Base-by-base conservation (phyloP, 1,140 invertebrate species). In the Scaptomyza graminum region DNA sequence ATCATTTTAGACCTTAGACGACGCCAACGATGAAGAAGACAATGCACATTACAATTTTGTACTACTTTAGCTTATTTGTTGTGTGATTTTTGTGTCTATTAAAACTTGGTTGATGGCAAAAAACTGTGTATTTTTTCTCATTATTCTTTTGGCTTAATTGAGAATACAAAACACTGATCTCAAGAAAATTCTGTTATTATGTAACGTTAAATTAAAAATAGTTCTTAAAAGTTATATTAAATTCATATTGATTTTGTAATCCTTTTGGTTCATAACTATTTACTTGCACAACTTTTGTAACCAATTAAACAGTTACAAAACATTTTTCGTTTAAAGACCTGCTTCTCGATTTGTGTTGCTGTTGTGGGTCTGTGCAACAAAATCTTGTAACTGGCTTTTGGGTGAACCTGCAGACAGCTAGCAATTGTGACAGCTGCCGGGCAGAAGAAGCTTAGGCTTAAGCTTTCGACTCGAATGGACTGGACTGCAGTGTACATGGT, bases 371-470 rank as follows among this genome's bases (percentile, higher is more conserved):
- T 31, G 28, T 31, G 28, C 28, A 31, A 31, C 28, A 31, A 71
- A 71, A 64, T 64, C 61, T 50, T 64, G 62, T 71, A 44, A 47
- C 51, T 56, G 62, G 62, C 41, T 65, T 56, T 65, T 22, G 18
- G 54, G 43, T 67, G 55, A 72, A 72, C 69, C 63, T 72, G 69
- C 63, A 28, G 2, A 7, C 31, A 34, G 22, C 13, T 13, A 31
- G 34, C 50, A 73, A 50, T 73, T 73, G 52, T 73, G 65, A 69
- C 65, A 73, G 57, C 50, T 61, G 44, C 16, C 61, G 13, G 25
- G 37, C 37, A 43, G 43, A 50, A 63, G 49, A 9, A 61, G 64
- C 70, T 62, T 62, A 68, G 57, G 56, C 56, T 73, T 68, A 73
- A 44, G 51, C 70, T 56, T 47, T 51, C 39, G 16, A 52, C 41